Conservation (phyloP, 2,113 vertebrate species). For the Triplophysa tibetana region DNA sequence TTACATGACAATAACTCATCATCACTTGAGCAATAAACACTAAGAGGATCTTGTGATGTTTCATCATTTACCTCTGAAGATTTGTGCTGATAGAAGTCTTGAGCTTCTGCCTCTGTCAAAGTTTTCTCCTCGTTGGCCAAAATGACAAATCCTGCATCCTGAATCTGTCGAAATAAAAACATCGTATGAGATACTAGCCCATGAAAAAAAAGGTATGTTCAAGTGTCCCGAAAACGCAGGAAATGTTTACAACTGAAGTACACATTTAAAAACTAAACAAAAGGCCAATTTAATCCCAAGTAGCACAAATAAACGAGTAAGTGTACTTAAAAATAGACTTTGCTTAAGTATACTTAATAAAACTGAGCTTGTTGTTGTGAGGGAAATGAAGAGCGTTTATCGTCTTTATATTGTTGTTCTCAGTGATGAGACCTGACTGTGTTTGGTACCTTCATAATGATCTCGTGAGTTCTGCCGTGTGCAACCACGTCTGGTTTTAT, state of each 20-base stretch:
- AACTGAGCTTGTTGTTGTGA: too few species aligned
- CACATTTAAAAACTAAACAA: too few species aligned
- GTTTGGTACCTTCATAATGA: constrained; percentile 83
- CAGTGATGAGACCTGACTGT: neutral
- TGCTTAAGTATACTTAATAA: too few species aligned
- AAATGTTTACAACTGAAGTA: too few species aligned
- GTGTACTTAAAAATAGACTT: too few species aligned
- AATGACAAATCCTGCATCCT: constrained; percentile 85
- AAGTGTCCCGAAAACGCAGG: too few species aligned
- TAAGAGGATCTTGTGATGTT: neutral
- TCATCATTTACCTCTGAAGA: constrained; percentile 71
- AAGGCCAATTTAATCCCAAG: too few species aligned
- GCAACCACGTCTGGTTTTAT: constrained; percentile 87
- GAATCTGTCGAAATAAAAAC: constrained; percentile 69
- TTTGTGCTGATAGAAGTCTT: constrained; percentile 79
- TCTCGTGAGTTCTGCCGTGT: constrained; percentile 82
- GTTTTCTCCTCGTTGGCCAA: constrained; percentile 76
- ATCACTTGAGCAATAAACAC: neutral
- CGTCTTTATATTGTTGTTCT: too few species aligned
- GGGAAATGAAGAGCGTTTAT: too few species aligned
- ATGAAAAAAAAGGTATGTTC: too few species aligned
- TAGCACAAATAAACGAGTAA: too few species aligned
- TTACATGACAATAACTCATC: neutral
- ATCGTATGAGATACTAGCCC: neutral
- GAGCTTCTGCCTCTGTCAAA: constrained; percentile 75